Base-by-base conservation (phyloP, 2,888 invertebrate species). In the Pycnomerus fuliginosus region DNA sequence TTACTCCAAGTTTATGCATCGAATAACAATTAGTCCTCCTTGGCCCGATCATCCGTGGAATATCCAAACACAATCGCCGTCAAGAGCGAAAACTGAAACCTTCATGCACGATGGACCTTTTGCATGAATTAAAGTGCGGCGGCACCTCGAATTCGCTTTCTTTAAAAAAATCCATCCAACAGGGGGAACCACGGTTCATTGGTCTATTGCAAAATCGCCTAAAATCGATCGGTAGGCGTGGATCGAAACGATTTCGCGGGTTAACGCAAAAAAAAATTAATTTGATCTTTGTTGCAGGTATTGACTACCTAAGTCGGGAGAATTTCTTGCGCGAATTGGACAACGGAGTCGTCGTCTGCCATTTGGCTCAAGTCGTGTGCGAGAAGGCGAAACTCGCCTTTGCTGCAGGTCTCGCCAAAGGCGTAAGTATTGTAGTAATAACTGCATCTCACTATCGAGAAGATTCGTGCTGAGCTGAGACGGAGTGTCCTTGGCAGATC, bases 241-340 rank as follows among this genome's bases (percentile, higher is more conserved):
- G n/a, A n/a, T n/a, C n/a, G n/a, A n/a, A n/a, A n/a, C n/a, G n/a
- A n/a, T n/a, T n/a, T n/a, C n/a, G n/a, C n/a, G n/a, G n/a, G n/a
- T n/a, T n/a, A n/a, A n/a, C n/a, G n/a, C n/a, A n/a, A n/a, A n/a
- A n/a, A n/a, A n/a, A n/a, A n/a, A n/a, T n/a, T n/a, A n/a, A n/a
- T n/a, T n/a, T n/a, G n/a, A n/a, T 34, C 39, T 38, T 53, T 48
- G 32, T 76, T 74, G 8, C 76, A 87, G 87, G 80, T 55, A 79
- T 82, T 51, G 83, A 84, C 46, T 83, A 87, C 65, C 75, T 91
- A 55, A 83, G 79, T 1, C 83, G 87, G 1, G 85, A 87, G 53
- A 90, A 88, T 69, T 88, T 92, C 64, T 79, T 92, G 69, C 83
- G 86, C 55, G 83, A 83, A 48, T 70, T 92, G 68, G 91, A 91